A percentile compares a stretch with the other conserved stretches of the same genome.
These are phyloP conservation scores for Dascyllus trimaculatus DNA, from an alignment of 2,113 vertebrate genomes.

Conservation along the genomic window DNA sequence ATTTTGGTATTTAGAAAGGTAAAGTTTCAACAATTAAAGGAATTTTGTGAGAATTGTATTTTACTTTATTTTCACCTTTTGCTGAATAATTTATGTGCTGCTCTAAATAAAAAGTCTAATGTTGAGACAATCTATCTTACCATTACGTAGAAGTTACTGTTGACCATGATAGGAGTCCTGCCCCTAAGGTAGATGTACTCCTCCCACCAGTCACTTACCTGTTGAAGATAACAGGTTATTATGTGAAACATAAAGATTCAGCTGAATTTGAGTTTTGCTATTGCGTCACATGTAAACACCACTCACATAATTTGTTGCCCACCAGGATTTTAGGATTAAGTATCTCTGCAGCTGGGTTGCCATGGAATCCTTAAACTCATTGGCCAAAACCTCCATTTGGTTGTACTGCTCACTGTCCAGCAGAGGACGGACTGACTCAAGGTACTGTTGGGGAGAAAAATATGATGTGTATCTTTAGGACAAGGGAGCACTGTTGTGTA, in stretches of 20 bases:
- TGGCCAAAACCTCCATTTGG: conserved; percentile 88
- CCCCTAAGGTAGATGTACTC: conserved; percentile 93
- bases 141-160: conserved; percentile 98
- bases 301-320: conserved; percentile 95
- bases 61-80: not conserved
- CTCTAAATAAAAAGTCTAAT: not conserved
- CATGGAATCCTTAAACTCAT: conserved; percentile 88
- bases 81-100: not conserved
- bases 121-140: conserved; percentile 72
- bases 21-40: too few species aligned
- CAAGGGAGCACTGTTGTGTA: not conserved
- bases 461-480: not conserved
- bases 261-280: not conserved
- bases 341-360: conserved; percentile 92
- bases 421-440: conserved; percentile 92
- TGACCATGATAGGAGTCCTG: conserved; percentile 93
- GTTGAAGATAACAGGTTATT: not conserved
- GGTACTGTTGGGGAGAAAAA: conserved; percentile 85
- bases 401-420: conserved; percentile 85
- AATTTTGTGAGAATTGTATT: not conserved
- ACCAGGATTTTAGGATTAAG: conserved; percentile 94
- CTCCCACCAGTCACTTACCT: conserved; percentile 89
- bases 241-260: not conserved
- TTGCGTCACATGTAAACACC: not conserved
- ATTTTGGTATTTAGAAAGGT: not conserved